A percentile compares a stretch with the other conserved stretches of the same genome.
These are phyloP conservation scores for Bradysia coprophila DNA, from an alignment of 1,140 invertebrate species.

Conservation along the genomic window DNA sequence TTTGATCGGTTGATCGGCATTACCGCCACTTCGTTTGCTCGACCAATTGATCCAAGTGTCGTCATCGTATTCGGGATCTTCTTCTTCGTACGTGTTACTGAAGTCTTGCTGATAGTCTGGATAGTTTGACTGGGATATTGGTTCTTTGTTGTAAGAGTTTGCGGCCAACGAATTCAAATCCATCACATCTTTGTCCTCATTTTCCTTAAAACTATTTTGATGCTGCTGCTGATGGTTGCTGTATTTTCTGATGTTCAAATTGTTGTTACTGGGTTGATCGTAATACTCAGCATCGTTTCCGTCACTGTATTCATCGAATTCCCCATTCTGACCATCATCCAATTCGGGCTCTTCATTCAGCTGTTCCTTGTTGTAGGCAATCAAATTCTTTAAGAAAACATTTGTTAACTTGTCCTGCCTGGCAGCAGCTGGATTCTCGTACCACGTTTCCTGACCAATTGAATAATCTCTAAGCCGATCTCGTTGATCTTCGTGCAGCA, in stretches of 20 bases:
- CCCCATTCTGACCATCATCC: neutral
- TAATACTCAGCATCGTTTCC: neutral
- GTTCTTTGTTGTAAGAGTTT: neutral
- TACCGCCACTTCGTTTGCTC: constrained; percentile 7
- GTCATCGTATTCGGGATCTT: constrained; percentile 2
- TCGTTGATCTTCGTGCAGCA: constrained; percentile 19
- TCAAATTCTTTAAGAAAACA: constrained; percentile 25
- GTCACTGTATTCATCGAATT: constrained; percentile 2
- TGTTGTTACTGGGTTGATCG: neutral
- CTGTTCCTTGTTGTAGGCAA: constrained; percentile 20
- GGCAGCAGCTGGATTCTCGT: constrained; percentile 13
- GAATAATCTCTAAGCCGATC: constrained; percentile 19
- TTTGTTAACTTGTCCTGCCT: constrained; percentile 6
- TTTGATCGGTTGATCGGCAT: neutral
- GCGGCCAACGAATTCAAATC: constrained; percentile 1
- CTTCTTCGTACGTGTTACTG: constrained; percentile 1
- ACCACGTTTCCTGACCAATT: constrained; percentile 24
- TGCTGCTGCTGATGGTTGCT: neutral
- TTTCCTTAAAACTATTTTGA: neutral
- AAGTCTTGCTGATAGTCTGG: neutral
- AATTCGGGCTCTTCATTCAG: constrained; percentile 2
- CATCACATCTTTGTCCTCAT: constrained; percentile 7
- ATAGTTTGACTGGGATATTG: neutral
- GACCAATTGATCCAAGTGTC: constrained; percentile 10
- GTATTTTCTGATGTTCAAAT: neutral